Evolutionary conservation across 1,140 invertebrate genomes (phyloP).

Genomic region (Drosophila hydei): DNA sequence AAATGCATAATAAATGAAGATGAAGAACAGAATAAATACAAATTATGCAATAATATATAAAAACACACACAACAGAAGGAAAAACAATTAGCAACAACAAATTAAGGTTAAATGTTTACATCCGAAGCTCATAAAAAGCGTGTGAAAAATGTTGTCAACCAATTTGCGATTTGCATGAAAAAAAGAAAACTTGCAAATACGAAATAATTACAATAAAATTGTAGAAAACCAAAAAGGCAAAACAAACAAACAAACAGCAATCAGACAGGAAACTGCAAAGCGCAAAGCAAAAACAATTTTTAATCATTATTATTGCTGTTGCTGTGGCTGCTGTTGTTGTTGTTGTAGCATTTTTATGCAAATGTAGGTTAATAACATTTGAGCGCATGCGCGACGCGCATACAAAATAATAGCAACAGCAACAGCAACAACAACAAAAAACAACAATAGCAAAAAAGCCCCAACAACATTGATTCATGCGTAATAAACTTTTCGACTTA

Average conservation of each 20-base stretch:
- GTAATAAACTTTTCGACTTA: conserved; percentile 45
- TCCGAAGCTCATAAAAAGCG: conserved; percentile 76
- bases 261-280: conserved; percentile 72
- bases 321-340: conserved; percentile 31
- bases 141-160: conserved; percentile 75
- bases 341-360: conserved; percentile 67
- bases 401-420: conserved; percentile 47
- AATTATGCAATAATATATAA: conserved; percentile 12
- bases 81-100: conserved; percentile 35
- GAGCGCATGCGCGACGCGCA: conserved; percentile 69
- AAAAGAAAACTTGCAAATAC: conserved; percentile 36
- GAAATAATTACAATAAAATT: conserved; percentile 74
- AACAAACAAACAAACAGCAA: conserved; percentile 49
- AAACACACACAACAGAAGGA: background rate
- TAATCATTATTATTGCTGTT: conserved; percentile 48
- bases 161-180: conserved; percentile 69
- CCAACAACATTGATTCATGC: conserved; percentile 44
- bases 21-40: conserved; percentile 7
- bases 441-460: conserved; percentile 3
- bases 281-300: conserved; percentile 56
- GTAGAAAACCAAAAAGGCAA: conserved; percentile 51
- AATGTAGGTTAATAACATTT: conserved; percentile 81
- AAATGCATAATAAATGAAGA: conserved; percentile 17
- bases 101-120: conserved; percentile 78
- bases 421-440: conserved; percentile 28